phyloP scores from a whole-genome alignment of 2,113 vertebrate genomes.

The Datnioides undecimradiatus region DNA sequence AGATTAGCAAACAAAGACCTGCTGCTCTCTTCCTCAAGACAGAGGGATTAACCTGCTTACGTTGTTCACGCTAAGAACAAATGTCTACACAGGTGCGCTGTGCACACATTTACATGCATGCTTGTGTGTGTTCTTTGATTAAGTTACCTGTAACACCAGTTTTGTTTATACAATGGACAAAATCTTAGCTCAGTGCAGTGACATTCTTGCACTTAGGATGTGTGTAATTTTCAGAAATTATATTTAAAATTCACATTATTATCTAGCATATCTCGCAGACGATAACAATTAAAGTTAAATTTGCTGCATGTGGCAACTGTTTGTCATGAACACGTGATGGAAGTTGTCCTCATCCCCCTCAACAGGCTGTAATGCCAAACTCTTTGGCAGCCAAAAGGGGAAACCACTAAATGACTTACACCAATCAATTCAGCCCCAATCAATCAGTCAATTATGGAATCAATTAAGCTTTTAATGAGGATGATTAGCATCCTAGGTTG shows the following conservation, averaged over 20 bases:
- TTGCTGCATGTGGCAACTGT: not conserved
- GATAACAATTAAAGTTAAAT: not conserved
- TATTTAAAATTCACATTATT: not conserved
- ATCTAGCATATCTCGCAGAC: no score
- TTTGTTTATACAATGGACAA: not conserved
- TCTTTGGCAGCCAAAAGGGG: not conserved
- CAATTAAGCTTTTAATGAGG: not conserved
- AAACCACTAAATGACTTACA: constrained; percentile 19
- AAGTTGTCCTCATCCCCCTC: accelerated
- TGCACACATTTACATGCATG: not conserved
- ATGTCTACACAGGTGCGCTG: not conserved
- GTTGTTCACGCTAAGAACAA: constrained; percentile 27
- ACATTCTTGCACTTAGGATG: not conserved
- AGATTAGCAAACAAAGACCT: constrained; percentile 71
- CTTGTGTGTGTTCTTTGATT: constrained; percentile 6
- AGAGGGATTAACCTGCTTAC: constrained; percentile 72
- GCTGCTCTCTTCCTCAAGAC: constrained; percentile 40
- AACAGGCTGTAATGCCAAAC: not conserved
- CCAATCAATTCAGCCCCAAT: constrained; percentile 15
- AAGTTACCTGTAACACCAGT: not conserved
- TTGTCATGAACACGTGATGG: not conserved
- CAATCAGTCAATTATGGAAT: constrained; percentile 28
- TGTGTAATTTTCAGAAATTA: not conserved
- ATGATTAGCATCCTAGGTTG: not conserved
- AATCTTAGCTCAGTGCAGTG: not conserved